Evolutionary conservation across 2,797 vertebrate species (phyloP).

Genomic region (Myotis vivesi): DNA sequence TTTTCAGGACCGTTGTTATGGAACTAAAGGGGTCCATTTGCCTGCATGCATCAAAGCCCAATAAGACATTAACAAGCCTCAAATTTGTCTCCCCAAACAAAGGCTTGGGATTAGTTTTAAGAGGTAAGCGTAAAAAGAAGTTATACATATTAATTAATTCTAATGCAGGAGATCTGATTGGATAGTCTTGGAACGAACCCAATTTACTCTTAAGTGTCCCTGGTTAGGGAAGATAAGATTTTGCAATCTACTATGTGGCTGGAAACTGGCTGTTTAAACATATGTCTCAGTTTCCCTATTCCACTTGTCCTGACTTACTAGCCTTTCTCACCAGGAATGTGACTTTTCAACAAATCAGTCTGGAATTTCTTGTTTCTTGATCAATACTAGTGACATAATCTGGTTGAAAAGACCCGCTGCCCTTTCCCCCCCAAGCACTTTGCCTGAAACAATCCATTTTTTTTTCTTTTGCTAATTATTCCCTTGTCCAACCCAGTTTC

Average conservation of each 20-base stretch:
- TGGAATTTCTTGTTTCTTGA: not conserved
- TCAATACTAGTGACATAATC: not conserved
- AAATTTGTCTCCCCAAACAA: too few species aligned
- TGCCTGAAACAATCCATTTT: not conserved
- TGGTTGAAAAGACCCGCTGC: not conserved
- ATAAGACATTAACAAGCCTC: not conserved
- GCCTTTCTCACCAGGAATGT: not conserved
- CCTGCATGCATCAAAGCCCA: not conserved
- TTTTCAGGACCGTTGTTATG: not conserved
- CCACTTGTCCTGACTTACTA: not conserved
- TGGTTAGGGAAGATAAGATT: not conserved
- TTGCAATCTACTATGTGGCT: not conserved
- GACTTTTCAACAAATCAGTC: not conserved
- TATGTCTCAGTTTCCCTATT: not conserved
- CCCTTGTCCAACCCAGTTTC: not conserved
- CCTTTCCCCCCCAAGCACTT: not conserved
- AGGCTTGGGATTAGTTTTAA: too few species aligned
- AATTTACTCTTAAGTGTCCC: not conserved
- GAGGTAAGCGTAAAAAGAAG: too few species aligned
- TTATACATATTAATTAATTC: too few species aligned
- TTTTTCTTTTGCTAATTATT: not conserved
- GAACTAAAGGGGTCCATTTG: not conserved
- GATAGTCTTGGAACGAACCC: too few species aligned
- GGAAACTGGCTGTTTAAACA: not conserved
- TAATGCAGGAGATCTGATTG: too few species aligned